Conservation (phyloP, 2,797 vertebrate species). For the Acropternis orthonyx region DNA sequence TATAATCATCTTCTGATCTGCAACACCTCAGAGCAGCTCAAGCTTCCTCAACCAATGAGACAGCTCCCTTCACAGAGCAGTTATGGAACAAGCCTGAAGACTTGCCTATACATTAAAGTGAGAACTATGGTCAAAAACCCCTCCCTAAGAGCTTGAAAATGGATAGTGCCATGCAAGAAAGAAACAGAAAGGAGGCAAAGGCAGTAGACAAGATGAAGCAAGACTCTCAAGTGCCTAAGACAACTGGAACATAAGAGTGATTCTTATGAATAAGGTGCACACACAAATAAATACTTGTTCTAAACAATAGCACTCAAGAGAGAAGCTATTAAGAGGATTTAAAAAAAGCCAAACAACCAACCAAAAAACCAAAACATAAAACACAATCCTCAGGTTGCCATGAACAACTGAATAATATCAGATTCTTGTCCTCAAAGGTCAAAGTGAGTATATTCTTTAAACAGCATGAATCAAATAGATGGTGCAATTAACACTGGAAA, state of each 20-base stretch:
- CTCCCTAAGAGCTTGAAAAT: not conserved
- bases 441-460: not conserved
- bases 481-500: not conserved
- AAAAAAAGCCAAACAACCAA: not conserved
- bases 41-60: not conserved
- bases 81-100: not conserved
- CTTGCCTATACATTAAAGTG: fast-evolving
- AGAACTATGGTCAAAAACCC: not conserved
- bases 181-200: not conserved
- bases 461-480: not conserved
- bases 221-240: not conserved
- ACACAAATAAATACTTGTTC: not conserved
- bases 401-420: not conserved
- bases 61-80: not conserved
- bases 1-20: not conserved
- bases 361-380: not conserved
- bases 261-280: not conserved
- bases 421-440: not conserved
- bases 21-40: not conserved
- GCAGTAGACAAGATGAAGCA: not conserved
- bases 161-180: not conserved
- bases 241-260: not conserved
- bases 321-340: not conserved
- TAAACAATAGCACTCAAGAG: not conserved
- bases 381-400: not conserved